These are phyloP conservation scores for Tachystola acroxantha DNA, from an alignment of 2,888 invertebrate genomes.

Conservation along the genomic window DNA sequence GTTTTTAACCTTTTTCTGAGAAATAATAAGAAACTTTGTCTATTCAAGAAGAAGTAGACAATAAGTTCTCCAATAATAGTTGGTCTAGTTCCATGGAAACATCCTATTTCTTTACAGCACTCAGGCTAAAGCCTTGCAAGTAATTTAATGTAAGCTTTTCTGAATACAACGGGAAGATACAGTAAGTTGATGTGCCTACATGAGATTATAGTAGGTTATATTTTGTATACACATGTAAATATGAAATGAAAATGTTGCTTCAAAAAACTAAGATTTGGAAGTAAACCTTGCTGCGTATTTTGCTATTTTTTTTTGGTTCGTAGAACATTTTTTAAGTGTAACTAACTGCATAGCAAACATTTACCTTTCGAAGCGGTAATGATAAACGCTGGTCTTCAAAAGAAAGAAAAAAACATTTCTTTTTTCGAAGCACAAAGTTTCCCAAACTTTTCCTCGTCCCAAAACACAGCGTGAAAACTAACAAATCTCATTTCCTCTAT, in stretches of 20 bases:
- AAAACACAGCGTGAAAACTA: background rate
- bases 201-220: too few relatives aligned
- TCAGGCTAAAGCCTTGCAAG: constrained; percentile 21
- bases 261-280: too few relatives aligned
- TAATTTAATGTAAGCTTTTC: constrained; percentile 30
- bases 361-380: too few relatives aligned
- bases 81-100: constrained; percentile 16
- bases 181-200: too few relatives aligned
- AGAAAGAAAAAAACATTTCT: background rate
- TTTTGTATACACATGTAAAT: too few relatives aligned
- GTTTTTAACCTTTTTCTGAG: background rate
- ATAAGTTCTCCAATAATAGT: background rate
- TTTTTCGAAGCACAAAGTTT: background rate
- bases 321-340: too few relatives aligned
- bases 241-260: too few relatives aligned
- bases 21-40: too few relatives aligned
- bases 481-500: background rate
- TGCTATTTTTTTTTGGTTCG: too few relatives aligned
- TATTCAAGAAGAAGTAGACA: background rate
- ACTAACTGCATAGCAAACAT: too few relatives aligned
- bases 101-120: constrained; percentile 26
- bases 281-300: too few relatives aligned
- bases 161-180: constrained; percentile 7
- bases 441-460: background rate
- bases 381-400: background rate